phyloP scores from a whole-genome alignment of 2,888 invertebrate genomes.

The Cyrtodaria siliqua region DNA sequence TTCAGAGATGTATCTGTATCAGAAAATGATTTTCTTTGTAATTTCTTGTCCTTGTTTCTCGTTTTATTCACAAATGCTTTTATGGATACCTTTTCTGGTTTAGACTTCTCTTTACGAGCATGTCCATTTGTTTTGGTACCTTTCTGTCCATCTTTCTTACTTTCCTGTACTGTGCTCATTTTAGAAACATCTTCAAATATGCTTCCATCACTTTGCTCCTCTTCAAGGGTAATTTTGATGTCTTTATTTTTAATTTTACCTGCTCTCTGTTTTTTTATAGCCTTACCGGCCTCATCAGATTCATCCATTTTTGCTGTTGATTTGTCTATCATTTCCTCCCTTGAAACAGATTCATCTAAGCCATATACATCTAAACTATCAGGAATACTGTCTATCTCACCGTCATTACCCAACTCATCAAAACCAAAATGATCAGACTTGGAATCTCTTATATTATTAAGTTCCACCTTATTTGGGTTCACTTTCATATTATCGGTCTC shows the following conservation, averaged over 20 bases:
- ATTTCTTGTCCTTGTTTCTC: background rate
- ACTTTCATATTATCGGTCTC: too few relatives aligned
- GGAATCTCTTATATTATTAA: too few relatives aligned
- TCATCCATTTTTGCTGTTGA: background rate
- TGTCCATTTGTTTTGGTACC: background rate
- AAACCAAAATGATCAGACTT: slow-evolving; percentile 38
- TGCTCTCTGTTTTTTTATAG: background rate
- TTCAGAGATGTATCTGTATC: slow-evolving; percentile 49
- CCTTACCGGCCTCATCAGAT: background rate
- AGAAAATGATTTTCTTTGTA: slow-evolving; percentile 29
- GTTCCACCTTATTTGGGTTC: too few relatives aligned
- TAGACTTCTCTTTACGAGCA: slow-evolving; percentile 2
- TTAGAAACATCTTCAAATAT: background rate
- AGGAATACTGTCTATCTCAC: slow-evolving; percentile 45
- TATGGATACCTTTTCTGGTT: too few relatives aligned
- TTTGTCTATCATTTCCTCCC: too few relatives aligned
- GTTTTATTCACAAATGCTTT: too few relatives aligned
- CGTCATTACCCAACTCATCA: slow-evolving; percentile 23
- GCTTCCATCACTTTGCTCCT: background rate
- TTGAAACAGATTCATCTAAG: background rate
- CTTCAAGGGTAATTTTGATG: too few relatives aligned
- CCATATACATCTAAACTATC: slow-evolving; percentile 40
- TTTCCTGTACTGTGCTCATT: background rate
- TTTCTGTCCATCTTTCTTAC: background rate
- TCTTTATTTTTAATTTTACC: background rate